Evolutionary conservation across 2,888 invertebrate genomes (phyloP).

Genomic region (Malthinus flaveolus): DNA sequence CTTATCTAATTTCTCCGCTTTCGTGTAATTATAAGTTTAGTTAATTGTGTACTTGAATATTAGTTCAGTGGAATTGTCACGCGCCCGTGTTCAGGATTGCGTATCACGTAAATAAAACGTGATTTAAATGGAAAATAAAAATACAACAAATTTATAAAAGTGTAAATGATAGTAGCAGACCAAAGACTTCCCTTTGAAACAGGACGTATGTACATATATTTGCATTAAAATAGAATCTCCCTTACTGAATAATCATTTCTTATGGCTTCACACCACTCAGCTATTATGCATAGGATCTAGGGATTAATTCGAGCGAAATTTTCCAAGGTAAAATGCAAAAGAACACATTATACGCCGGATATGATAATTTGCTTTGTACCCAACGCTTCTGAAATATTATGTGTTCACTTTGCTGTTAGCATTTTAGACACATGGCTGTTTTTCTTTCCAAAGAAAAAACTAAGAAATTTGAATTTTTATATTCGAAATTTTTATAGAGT

Average conservation of each 20-base stretch:
- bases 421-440: constrained; percentile 28
- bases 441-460: constrained; percentile 24
- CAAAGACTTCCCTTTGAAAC: constrained; percentile 13
- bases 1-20: too few species aligned
- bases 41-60: too few species aligned
- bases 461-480: constrained; percentile 23
- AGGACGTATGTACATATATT: constrained; percentile 23
- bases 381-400: constrained; percentile 31
- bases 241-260: constrained; percentile 35
- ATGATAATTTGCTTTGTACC: constrained; percentile 44
- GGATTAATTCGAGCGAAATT: constrained; percentile 42
- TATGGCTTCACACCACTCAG: constrained; percentile 38
- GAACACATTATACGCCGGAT: constrained; percentile 44
- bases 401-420: constrained; percentile 32
- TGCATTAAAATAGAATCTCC: constrained; percentile 28
- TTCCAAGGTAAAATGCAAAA: constrained; percentile 40
- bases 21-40: too few species aligned
- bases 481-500: too few species aligned
- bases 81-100: too few species aligned
- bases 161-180: neutral
- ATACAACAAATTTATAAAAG: neutral
- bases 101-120: too few species aligned
- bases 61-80: too few species aligned
- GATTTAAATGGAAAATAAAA: too few species aligned
- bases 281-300: constrained; percentile 41